These are phyloP conservation scores for Lamellibrachia columna DNA, from an alignment of 2,888 invertebrate genomes.

Conservation along the genomic window DNA sequence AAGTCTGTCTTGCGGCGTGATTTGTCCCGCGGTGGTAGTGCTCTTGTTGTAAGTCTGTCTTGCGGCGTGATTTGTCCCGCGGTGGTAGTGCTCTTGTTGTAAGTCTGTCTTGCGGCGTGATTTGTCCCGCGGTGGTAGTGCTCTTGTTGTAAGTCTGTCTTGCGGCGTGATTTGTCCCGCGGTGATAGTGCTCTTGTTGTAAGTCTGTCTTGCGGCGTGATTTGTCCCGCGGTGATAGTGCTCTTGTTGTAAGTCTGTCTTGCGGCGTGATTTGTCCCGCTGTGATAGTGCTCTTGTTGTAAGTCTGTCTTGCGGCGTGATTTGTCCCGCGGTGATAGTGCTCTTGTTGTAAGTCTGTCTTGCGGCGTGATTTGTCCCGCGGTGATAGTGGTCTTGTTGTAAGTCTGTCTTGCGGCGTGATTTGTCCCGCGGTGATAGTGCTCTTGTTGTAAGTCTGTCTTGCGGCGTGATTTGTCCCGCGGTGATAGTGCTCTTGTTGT, in stretches of 20 bases:
- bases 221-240: no score
- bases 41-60: constrained; percentile 26
- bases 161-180: background rate
- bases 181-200: constrained; percentile 44
- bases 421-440: no score
- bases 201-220: background rate
- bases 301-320: background rate
- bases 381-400: constrained; percentile 44
- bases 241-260: constrained; percentile 26
- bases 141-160: constrained; percentile 26
- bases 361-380: background rate
- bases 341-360: constrained; percentile 26
- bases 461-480: background rate
- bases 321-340: no score
- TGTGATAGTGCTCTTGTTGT: constrained; percentile 44
- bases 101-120: background rate
- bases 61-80: background rate
- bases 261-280: background rate
- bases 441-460: constrained; percentile 26
- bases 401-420: background rate
- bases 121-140: no score
- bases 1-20: background rate
- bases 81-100: constrained; percentile 44
- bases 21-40: no score
- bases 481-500: constrained; percentile 44